phyloP scores from a whole-genome alignment of 2,888 invertebrate genomes.

The Pseudanteris insignis region DNA sequence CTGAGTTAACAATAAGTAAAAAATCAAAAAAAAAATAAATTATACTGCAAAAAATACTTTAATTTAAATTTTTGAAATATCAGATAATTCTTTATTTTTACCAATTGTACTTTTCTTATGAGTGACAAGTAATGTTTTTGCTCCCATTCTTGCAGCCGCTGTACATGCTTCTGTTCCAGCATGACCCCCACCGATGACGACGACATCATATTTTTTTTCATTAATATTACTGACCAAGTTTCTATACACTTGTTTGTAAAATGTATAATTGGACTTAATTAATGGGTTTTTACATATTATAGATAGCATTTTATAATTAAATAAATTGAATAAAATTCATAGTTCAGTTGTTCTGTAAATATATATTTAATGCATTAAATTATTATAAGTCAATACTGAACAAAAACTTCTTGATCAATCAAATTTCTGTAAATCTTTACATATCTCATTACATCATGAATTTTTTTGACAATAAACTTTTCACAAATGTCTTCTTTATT shows the following conservation, averaged over 20 bases:
- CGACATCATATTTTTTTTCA: slow-evolving; percentile 72
- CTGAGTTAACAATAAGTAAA: slow-evolving; percentile 60
- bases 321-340: no score
- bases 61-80: no score
- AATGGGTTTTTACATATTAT: slow-evolving; percentile 28
- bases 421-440: slow-evolving; percentile 83
- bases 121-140: slow-evolving; percentile 80
- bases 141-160: slow-evolving; percentile 85
- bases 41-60: no score
- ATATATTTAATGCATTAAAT: slow-evolving; percentile 3
- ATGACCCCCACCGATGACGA: slow-evolving; percentile 91
- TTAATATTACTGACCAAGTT: slow-evolving; percentile 21
- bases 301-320: slow-evolving; percentile 49
- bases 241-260: slow-evolving; percentile 32
- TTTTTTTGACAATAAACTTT: slow-evolving; percentile 82
- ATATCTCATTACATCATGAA: slow-evolving; percentile 85
- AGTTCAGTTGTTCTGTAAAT: no score
- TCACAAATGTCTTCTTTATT: slow-evolving; percentile 73
- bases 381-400: slow-evolving; percentile 49
- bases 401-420: slow-evolving; percentile 68
- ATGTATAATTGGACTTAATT: slow-evolving; percentile 18
- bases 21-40: slow-evolving; percentile 1
- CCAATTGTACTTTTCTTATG: slow-evolving; percentile 86
- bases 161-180: slow-evolving; percentile 89
- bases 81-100: no score